Base-by-base conservation (phyloP, 2,797 vertebrate species). In the Geotrypetes seraphini region DNA sequence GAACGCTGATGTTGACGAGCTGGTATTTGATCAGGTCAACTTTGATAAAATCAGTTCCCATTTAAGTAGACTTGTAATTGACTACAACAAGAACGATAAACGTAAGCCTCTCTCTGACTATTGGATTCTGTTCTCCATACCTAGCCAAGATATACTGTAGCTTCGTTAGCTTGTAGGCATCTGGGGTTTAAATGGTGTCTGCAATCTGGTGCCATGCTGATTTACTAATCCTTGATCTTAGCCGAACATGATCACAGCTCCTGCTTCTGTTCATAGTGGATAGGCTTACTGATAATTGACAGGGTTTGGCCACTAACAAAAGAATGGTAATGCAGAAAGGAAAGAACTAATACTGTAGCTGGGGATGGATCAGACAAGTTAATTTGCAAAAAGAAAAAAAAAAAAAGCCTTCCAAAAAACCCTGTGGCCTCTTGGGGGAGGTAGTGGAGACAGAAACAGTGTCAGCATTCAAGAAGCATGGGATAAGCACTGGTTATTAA, bases 221-320 rank as follows among this genome's bases (percentile, higher is more conserved):
- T 67, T 71, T 78, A 58, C 64, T 73, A 69, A 79, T 79, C 78
- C 78, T 75, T 75, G 66, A 71, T 69, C 73, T 79, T 81, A 75
- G 72, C 65, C 49, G 81, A 89, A 88, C 64, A 65, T 64, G 83
- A 89, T 89, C 83, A 76, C 54, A 57, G 63, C 57, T 62, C 66
- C 69, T 79, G 78, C 79, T 53, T 58, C 59, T 73, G 68, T 53
- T 71, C 69, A 57, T 66, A 50, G 60, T 76, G 85, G 79, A 84
- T 86, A 85, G 80, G 56, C 58, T 89, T 87, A 76, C 84, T 48
- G 64, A 78, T 86, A 82, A 89, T 83, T 87, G 84, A 84, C 83
- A 69, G 77, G 54, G 41, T 59, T 57, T 86, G 85, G 87, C 75
- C 2, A 36, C 54, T 58, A 67, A 82, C 80, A 75, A 60, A 41